Conservation (phyloP, 2,797 vertebrate species). For the Phoxinus dragarum region DNA sequence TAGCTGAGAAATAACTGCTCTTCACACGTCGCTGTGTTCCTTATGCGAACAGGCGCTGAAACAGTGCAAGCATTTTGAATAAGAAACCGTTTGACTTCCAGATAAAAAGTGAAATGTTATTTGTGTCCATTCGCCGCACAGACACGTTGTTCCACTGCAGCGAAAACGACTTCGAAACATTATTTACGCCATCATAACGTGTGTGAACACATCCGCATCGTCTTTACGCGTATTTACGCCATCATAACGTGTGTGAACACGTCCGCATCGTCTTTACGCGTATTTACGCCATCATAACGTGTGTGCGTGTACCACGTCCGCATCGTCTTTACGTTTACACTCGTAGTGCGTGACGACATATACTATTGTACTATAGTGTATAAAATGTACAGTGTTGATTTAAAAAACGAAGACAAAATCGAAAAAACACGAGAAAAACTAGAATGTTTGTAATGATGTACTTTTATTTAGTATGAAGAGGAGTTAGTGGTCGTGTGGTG, state of each 20-base stretch:
- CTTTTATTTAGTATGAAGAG: conserved; percentile 78
- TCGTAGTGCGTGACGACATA: conserved; percentile 56
- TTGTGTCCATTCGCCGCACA: conserved; percentile 15
- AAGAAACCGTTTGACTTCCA: not conserved
- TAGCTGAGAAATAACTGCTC: conserved; percentile 17
- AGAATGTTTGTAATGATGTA: conserved; percentile 86
- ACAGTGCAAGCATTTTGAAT: not conserved
- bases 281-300: not conserved
- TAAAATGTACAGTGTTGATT: conserved; percentile 84
- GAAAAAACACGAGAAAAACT: conserved; percentile 61
- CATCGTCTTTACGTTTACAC: conserved; percentile 47
- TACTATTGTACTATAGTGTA: conserved; percentile 85
- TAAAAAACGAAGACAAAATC: conserved; percentile 63
- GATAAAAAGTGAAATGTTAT: conserved; percentile 12
- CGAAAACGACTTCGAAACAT: not conserved
- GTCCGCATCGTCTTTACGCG: conserved; percentile 9
- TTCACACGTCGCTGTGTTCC: not conserved
- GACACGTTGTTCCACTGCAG: conserved; percentile 4
- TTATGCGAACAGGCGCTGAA: not conserved
- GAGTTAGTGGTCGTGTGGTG: conserved; percentile 55
- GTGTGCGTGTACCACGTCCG: conserved; percentile 1
- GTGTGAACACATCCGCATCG: conserved; percentile 3
- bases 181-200: not conserved
- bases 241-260: conserved; percentile 4
- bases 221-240: not conserved